Conservation (phyloP, 2,888 invertebrate species). For the Pinctada fucata region DNA sequence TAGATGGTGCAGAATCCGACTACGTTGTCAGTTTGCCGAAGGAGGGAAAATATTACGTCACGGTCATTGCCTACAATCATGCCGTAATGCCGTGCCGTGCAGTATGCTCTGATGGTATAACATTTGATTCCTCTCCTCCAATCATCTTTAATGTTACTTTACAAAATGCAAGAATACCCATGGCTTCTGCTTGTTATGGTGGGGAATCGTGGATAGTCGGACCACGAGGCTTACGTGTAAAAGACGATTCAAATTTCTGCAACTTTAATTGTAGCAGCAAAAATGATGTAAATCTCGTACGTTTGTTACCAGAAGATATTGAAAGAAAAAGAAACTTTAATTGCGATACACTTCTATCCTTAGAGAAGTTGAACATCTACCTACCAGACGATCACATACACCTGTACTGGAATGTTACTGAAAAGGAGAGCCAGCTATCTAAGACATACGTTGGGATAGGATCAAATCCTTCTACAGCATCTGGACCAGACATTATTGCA, state of each 20-base stretch:
- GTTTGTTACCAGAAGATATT: neutral
- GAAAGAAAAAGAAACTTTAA: neutral
- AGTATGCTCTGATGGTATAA: constrained; percentile 62
- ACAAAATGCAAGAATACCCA: constrained; percentile 31
- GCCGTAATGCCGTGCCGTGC: constrained; percentile 56
- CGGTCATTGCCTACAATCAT: constrained; percentile 62
- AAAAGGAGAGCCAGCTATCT: constrained; percentile 49
- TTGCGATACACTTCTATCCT: neutral
- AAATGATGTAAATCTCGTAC: neutral
- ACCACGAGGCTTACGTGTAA: constrained; percentile 29
- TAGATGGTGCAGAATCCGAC: neutral
- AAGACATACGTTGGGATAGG: constrained; percentile 51
- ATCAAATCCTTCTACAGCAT: neutral
- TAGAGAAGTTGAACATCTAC: neutral
- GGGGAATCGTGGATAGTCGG: constrained; percentile 35
- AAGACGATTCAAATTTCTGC: constrained; percentile 23
- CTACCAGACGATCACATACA: constrained; percentile 28
- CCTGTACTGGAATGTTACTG: constrained; percentile 44
- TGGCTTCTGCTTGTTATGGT: constrained; percentile 32
- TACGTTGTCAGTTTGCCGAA: neutral
- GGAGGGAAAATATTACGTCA: constrained; percentile 49
- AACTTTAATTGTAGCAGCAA: constrained; percentile 8
- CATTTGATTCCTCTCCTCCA: constrained; percentile 45
- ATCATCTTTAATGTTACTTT: constrained; percentile 40
- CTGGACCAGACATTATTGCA: constrained; percentile 38